phyloP scores from a whole-genome alignment of 2,888 invertebrate species.

The Philereme vetulata region DNA sequence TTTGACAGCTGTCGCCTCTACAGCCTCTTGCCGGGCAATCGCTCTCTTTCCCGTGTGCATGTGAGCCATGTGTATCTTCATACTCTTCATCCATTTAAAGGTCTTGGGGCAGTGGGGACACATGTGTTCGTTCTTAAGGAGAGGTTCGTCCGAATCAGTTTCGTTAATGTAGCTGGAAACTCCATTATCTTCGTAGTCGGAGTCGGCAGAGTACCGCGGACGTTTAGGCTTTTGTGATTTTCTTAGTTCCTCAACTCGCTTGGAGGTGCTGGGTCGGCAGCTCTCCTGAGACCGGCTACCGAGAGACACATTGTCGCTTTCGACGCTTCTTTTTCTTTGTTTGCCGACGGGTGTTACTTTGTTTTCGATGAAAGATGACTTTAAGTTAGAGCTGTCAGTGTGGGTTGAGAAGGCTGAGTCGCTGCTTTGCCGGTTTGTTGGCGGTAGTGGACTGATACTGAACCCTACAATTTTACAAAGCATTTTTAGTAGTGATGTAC shows the following conservation, averaged over 20 bases:
- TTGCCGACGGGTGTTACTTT: slow-evolving; percentile 54
- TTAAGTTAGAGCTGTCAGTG: slow-evolving; percentile 66
- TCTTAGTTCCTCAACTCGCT: slow-evolving; percentile 67
- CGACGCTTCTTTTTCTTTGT: slow-evolving; percentile 65
- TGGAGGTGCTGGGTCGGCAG: slow-evolving; percentile 55
- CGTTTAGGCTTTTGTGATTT: slow-evolving; percentile 52
- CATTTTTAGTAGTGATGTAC: too few species aligned
- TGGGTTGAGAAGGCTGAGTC: slow-evolving; percentile 77
- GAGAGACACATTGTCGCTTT: slow-evolving; percentile 64
- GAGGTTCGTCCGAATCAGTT: slow-evolving; percentile 72
- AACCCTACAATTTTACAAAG: slow-evolving; percentile 56
- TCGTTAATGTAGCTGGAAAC: slow-evolving; percentile 61
- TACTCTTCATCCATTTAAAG: slow-evolving; percentile 52
- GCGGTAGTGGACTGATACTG: slow-evolving; percentile 63
- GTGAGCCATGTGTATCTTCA: slow-evolving; percentile 51
- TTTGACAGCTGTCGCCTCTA: slow-evolving; percentile 43
- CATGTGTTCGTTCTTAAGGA: slow-evolving; percentile 50
- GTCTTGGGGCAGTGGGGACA: slow-evolving; percentile 62
- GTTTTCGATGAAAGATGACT: slow-evolving; percentile 58
- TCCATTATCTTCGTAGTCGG: slow-evolving; percentile 70
- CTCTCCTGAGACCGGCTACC: slow-evolving; percentile 63
- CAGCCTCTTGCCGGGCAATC: slow-evolving; percentile 19
- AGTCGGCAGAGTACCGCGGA: slow-evolving; percentile 56
- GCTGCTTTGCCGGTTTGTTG: slow-evolving; percentile 74
- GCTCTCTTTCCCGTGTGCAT: slow-evolving; percentile 50